Evolutionary conservation across 2,113 vertebrate species (phyloP).

Genomic region (Phylloscopus whistleri): DNA sequence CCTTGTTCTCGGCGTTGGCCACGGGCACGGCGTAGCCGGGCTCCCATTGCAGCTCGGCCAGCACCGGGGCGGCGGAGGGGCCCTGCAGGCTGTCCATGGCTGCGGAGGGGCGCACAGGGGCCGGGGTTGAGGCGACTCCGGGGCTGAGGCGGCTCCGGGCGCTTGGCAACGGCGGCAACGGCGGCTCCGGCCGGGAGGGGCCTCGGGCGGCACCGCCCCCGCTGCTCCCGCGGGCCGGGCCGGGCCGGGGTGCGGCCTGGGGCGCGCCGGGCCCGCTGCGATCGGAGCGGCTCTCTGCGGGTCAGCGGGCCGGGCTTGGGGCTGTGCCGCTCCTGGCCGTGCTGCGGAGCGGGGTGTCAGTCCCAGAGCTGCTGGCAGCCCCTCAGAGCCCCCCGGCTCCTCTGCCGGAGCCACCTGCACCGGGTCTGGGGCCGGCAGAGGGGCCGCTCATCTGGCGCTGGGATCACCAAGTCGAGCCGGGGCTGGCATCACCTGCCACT

Average conservation of each 20-base stretch:
- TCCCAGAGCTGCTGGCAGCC: background rate
- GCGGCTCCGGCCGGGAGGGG: background rate
- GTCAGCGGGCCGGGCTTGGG: background rate
- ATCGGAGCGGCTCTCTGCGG: accelerated
- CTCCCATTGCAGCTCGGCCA: conserved; percentile 82
- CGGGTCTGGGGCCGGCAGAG: background rate
- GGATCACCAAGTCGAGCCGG: accelerated
- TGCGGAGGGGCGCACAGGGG: accelerated
- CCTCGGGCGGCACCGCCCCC: background rate
- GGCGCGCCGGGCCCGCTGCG: too few species aligned
- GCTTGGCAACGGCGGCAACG: background rate
- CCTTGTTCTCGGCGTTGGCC: conserved; percentile 81
- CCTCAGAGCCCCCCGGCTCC: background rate
- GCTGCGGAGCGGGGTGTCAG: background rate
- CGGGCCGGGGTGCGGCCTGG: too few species aligned
- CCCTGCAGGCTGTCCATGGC: conserved; percentile 27
- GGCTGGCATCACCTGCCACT: background rate
- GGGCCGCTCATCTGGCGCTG: background rate
- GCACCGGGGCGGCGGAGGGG: background rate
- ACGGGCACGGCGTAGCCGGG: conserved; percentile 81
- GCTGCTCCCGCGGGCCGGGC: background rate
- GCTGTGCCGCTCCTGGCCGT: background rate
- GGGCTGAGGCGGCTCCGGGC: background rate
- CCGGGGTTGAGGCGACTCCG: background rate
- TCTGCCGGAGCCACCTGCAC: background rate